Evolutionary conservation across 2,797 vertebrate species (phyloP).

Genomic region (Peromyscus aztecus): DNA sequence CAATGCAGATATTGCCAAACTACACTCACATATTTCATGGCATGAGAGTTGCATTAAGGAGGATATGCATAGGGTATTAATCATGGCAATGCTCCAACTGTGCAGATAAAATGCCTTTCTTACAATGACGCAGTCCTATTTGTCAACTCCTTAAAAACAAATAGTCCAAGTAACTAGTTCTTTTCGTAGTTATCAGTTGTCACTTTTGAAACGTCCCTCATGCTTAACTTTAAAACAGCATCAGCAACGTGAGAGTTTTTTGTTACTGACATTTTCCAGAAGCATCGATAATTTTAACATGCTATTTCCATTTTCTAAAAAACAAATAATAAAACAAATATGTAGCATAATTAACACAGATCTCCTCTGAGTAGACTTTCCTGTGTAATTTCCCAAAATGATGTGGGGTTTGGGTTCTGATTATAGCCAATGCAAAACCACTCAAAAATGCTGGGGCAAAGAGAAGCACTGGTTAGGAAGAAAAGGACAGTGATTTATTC

Average conservation of each 20-base stretch:
- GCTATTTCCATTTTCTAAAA: slow-evolving; percentile 47
- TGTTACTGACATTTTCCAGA: slow-evolving; percentile 28
- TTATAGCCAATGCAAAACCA: slow-evolving; percentile 9
- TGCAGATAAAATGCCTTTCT: slow-evolving; percentile 12
- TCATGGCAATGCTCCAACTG: background rate
- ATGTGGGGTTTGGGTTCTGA: slow-evolving; percentile 15
- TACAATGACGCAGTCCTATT: background rate
- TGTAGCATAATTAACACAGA: slow-evolving; percentile 10
- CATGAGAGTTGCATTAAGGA: background rate
- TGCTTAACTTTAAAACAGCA: slow-evolving; percentile 40
- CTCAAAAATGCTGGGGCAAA: slow-evolving; percentile 41
- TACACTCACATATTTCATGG: background rate
- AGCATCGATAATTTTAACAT: slow-evolving; percentile 33
- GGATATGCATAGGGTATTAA: background rate
- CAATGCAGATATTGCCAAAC: background rate
- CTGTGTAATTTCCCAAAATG: slow-evolving; percentile 53
- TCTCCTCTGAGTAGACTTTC: slow-evolving; percentile 27
- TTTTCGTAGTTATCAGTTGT: slow-evolving; percentile 21
- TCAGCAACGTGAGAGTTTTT: slow-evolving; percentile 13
- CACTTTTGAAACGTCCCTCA: slow-evolving; percentile 29
- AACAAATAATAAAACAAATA: slow-evolving; percentile 57
- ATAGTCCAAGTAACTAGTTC: slow-evolving; percentile 24
- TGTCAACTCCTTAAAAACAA: slow-evolving; percentile 49
- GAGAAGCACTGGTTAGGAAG: slow-evolving; percentile 25
- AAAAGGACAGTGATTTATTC: background rate